A percentile compares a stretch with the other conserved stretches of the same genome.
Conservation (phyloP, 2,888 invertebrate genomes). For the Phengaris arion region DNA sequence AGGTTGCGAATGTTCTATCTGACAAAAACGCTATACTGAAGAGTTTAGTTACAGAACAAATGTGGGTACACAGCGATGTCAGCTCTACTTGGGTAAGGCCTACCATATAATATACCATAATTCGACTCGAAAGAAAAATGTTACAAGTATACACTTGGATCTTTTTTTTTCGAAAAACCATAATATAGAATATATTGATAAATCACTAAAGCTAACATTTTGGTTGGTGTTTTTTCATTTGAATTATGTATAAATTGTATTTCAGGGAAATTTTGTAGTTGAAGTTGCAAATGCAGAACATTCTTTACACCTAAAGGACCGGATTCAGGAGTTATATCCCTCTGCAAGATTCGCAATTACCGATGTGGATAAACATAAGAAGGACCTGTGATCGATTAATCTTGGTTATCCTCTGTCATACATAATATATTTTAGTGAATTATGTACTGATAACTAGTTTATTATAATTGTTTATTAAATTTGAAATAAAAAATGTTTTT, state of each 20-base stretch:
- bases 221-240: background rate
- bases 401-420: too few species aligned
- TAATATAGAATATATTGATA: too few species aligned
- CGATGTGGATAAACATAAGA: conserved; percentile 56
- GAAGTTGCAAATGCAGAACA: conserved; percentile 68
- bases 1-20: conserved; percentile 70
- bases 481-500: background rate
- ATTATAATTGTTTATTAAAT: background rate
- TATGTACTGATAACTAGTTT: too few species aligned
- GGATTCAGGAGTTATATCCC: conserved; percentile 57
- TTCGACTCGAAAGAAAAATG: too few species aligned
- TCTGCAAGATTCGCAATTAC: conserved; percentile 56
- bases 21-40: conserved; percentile 64
- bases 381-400: background rate
- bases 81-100: conserved; percentile 62
- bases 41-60: conserved; percentile 68
- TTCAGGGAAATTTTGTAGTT: conserved; percentile 68
- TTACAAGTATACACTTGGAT: too few species aligned
- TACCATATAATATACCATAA: too few species aligned
- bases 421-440: too few species aligned
- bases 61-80: conserved; percentile 69
- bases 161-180: too few species aligned
- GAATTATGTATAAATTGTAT: conserved; percentile 31
- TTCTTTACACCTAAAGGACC: conserved; percentile 57
- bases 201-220: too few species aligned